phyloP scores from a whole-genome alignment of 1,140 invertebrate genomes.

The Branchinecta lindahli region DNA sequence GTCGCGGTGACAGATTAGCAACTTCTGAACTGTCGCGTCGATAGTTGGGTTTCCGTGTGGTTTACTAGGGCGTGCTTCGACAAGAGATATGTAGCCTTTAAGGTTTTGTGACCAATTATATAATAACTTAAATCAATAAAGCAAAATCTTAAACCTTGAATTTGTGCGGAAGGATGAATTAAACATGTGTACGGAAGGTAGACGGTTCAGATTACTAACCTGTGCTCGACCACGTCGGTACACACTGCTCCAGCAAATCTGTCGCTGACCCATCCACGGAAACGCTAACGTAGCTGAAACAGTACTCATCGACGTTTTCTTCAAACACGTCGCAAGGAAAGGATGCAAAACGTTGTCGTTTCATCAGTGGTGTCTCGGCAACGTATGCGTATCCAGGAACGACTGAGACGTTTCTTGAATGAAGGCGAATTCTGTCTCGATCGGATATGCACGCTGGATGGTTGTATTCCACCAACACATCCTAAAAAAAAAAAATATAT shows the following conservation, averaged over 20 bases:
- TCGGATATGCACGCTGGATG: not conserved
- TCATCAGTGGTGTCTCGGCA: not conserved
- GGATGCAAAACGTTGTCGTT: not conserved
- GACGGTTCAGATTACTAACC: not conserved
- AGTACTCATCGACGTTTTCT: not conserved
- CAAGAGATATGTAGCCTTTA: no score
- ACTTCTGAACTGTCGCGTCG: no score
- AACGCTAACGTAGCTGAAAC: not conserved
- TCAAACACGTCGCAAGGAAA: not conserved
- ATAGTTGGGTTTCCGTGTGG: no score
- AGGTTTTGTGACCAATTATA: no score
- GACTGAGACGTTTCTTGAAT: not conserved
- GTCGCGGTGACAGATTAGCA: no score
- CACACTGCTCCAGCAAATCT: constrained; percentile 1
- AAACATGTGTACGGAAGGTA: no score
- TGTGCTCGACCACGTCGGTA: not conserved
- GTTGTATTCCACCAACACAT: not conserved
- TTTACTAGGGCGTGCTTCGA: no score
- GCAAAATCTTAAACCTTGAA: no score
- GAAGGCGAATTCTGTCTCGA: not conserved
- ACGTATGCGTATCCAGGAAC: not conserved
- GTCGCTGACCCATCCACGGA: not conserved
- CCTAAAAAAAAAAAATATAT: not conserved
- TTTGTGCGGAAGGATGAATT: no score
- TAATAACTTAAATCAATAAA: no score